A percentile compares a stretch with the other conserved stretches of the same genome.
These are phyloP conservation scores for Tokudaia tokunoshimensis DNA, from an alignment of 2,797 vertebrate genomes.

Conservation along the genomic window DNA sequence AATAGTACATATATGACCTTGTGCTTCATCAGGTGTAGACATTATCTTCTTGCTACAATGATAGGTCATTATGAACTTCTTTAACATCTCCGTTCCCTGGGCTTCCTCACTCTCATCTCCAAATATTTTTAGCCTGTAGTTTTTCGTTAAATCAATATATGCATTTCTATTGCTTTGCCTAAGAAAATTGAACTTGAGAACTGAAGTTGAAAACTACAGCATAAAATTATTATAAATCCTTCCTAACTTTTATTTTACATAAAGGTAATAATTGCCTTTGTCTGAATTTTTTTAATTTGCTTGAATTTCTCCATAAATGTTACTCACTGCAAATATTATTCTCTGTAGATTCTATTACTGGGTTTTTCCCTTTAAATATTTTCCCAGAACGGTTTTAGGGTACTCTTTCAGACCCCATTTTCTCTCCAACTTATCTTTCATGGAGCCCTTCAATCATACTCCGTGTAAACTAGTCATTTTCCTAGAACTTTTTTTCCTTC, in stretches of 20 bases:
- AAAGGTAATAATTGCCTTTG: not conserved
- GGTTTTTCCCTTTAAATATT: not conserved
- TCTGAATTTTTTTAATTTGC: not conserved
- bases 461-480: not conserved
- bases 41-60: not conserved
- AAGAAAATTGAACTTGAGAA: not conserved
- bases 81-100: not conserved
- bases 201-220: not conserved
- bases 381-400: not conserved
- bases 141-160: not conserved
- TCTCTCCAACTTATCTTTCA: not conserved
- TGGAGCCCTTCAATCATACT: not conserved
- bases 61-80: not conserved
- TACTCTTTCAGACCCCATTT: not conserved
- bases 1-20: not conserved
- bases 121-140: not conserved
- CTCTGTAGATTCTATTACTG: not conserved
- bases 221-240: not conserved
- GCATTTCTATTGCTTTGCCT: not conserved
- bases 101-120: not conserved
- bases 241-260: constrained; percentile 10
- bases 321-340: not conserved
- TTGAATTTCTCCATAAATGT: not conserved
- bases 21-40: not conserved
- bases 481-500: not conserved